Base-by-base conservation (phyloP, 1,140 invertebrate genomes). In the Brachionus rotundiformis region DNA sequence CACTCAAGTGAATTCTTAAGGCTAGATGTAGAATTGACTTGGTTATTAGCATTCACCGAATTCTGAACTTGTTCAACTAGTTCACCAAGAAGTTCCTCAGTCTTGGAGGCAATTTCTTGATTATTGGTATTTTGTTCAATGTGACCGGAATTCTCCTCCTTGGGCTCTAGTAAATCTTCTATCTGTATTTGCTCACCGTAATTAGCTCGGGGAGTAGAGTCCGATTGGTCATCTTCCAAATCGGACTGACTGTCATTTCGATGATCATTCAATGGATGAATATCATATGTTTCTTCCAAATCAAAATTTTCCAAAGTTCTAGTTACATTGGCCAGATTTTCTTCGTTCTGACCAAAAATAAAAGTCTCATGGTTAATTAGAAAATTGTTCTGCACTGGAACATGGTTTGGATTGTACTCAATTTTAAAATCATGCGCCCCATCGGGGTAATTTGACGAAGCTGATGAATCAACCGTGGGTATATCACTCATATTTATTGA, bases 401-500 rank as follows among this genome's bases (percentile, higher is more conserved):
- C 41, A 73, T 73, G 36, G 41, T 44, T 25, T 11, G 23, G 68
- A 44, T 73, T 73, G 19, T 73, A 41, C 19, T 73, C 68, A 25
- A 73, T 44, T 73, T 73, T 73, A 44, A 41, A 73, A 23, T 73
- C 29, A 44, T 54, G 47, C 3, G 29, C 19, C 3, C 7, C 8
- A 19, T 73, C 68, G 16, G 36, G 36, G 44, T 73, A 25, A 44
- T 44, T 73, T 25, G 68, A 44, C 5, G 68, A 44, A 25, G 68
- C 44, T 7, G 68, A 73, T 11, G 68, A 73, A 41, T 73, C 68
- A 25, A 41, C 41, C 3, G 68, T 73, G 23, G 68, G 68, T 73
- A 73, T 73, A 44, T 73, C 68, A 16, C 68, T 73, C 68, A 73
- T 27, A 41, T 41, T 44, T 13, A 73, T 25, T 41, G 68, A 73